A percentile compares a stretch with the other conserved stretches of the same genome.
Evolutionary conservation across 2,797 vertebrate species (phyloP).

Genomic region (Tarsius wallacei): DNA sequence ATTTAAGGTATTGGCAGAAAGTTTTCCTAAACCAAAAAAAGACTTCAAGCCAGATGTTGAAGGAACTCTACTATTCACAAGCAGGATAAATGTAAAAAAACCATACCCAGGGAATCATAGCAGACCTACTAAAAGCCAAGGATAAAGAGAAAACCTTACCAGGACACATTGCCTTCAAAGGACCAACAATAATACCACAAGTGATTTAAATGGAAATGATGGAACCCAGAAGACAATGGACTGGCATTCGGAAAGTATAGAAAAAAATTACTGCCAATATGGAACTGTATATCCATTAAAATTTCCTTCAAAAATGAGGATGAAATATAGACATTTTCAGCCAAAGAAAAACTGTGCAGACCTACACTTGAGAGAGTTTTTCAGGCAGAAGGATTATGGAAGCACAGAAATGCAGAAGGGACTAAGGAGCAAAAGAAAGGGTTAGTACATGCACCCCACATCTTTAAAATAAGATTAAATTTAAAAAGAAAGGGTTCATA

Average conservation of each 20-base stretch:
- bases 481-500: not conserved
- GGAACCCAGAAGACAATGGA: conserved; percentile 21
- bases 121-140: conserved; percentile 53
- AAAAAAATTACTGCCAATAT: conserved; percentile 3
- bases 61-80: conserved; percentile 15
- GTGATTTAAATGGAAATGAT: conserved; percentile 2
- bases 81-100: conserved; percentile 27
- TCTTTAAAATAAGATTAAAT: no score
- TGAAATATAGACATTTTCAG: conserved; percentile 14
- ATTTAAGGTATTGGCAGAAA: conserved; percentile 47
- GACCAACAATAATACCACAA: conserved; percentile 29
- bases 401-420: conserved; percentile 42
- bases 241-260: not conserved
- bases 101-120: not conserved
- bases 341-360: not conserved
- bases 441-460: no score
- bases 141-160: not conserved
- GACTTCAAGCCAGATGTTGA: conserved; percentile 17
- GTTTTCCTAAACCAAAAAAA: conserved; percentile 53
- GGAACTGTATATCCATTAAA: conserved; percentile 19
- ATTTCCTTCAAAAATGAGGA: conserved; percentile 51
- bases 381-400: conserved; percentile 43
- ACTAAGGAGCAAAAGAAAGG: not conserved
- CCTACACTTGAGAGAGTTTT: not conserved
- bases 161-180: not conserved